Evolutionary conservation across 2,113 vertebrate species (phyloP).

Genomic region (Oreotrochilus melanogaster): DNA sequence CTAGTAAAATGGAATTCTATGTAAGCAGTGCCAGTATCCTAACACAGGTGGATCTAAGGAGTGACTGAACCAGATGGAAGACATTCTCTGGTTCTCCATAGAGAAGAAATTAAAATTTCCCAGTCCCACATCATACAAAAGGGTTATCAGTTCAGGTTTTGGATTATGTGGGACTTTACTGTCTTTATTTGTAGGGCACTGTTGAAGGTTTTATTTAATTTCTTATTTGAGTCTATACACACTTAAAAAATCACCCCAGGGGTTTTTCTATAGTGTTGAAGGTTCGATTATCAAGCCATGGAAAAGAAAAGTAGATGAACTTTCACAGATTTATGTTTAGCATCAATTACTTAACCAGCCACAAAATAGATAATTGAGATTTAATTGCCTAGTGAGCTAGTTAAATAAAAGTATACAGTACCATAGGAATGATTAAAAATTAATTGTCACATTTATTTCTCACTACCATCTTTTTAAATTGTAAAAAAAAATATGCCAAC

Average conservation of each 20-base stretch:
- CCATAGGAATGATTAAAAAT: not conserved
- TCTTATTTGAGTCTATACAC: not conserved
- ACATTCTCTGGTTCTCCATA: not conserved
- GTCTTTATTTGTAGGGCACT: not conserved
- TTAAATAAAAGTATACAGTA: not conserved
- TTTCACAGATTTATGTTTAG: not conserved
- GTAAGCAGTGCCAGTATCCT: not conserved
- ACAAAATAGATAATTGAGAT: not conserved
- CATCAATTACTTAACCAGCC: not conserved
- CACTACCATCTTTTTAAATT: not conserved
- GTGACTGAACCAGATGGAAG: not conserved
- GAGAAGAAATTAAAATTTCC: not conserved
- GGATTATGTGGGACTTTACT: not conserved
- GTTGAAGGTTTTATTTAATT: not conserved
- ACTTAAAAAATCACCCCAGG: not conserved
- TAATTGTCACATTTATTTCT: not conserved
- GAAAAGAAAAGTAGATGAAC: not conserved
- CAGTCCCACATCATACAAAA: not conserved
- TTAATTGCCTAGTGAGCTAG: not conserved
- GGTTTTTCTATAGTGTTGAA: not conserved
- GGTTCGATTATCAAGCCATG: not conserved
- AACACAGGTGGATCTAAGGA: not conserved
- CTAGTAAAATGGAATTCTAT: not conserved
- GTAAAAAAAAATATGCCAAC: fast-evolving
- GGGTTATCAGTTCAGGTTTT: not conserved